Conservation (phyloP, 2,113 vertebrate species). For the Camelus bactrianus region DNA sequence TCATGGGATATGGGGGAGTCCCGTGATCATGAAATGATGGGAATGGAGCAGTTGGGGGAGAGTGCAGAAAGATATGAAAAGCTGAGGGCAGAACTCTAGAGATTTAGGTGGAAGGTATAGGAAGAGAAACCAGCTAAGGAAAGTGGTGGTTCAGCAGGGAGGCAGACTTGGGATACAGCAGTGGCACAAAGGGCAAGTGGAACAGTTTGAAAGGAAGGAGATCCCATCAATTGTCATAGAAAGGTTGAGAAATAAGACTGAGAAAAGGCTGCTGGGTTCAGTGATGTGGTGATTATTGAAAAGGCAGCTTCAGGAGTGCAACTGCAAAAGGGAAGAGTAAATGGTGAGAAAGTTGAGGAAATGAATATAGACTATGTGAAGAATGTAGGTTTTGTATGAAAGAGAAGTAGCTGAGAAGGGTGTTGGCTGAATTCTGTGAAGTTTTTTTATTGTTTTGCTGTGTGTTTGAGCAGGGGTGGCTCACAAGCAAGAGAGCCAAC, state of each 20-base stretch:
- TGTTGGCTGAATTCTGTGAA: too few relatives aligned
- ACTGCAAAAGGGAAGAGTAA: neutral
- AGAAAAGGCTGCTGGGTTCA: neutral
- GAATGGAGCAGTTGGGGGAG: neutral
- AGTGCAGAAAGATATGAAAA: fast-evolving
- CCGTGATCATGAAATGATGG: neutral
- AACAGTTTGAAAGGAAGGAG: neutral
- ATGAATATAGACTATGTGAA: neutral
- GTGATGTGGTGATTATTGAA: neutral
- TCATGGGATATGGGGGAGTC: too few relatives aligned
- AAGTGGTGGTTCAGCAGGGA: neutral
- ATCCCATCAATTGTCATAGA: neutral
- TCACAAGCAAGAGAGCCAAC: neutral
- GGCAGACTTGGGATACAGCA: neutral
- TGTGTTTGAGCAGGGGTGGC: neutral
- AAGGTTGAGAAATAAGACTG: neutral
- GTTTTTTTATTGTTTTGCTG: neutral
- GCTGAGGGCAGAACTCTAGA: neutral
- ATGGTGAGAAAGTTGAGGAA: neutral
- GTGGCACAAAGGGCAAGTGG: neutral
- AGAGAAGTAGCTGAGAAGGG: neutral
- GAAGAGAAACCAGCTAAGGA: neutral
- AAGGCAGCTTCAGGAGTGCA: neutral
- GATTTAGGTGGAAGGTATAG: neutral
- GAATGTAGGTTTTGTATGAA: neutral